Evolutionary conservation across 2,888 invertebrate genomes (phyloP).

Genomic region (Agriopis marginaria): DNA sequence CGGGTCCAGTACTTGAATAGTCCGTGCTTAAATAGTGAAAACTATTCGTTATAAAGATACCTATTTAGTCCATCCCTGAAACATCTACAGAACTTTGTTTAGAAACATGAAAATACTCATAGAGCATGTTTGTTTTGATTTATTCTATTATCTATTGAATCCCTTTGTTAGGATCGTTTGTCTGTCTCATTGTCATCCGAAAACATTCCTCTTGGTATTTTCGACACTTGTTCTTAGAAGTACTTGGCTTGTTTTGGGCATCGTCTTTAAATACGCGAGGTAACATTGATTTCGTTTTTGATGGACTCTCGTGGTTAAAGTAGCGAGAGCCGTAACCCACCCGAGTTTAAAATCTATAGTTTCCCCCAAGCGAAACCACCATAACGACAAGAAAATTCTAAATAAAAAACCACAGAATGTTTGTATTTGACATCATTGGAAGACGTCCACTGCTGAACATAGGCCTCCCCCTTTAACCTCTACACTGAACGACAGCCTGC

Average conservation of each 20-base stretch:
- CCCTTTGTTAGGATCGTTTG: slow-evolving; percentile 78
- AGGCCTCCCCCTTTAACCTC: too few species aligned
- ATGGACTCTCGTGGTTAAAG: background rate
- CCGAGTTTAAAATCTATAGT: too few species aligned
- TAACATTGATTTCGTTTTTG: slow-evolving; percentile 30
- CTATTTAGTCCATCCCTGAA: slow-evolving; percentile 1
- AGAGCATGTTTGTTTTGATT: slow-evolving; percentile 77
- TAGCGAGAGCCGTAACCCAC: too few species aligned
- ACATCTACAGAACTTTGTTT: slow-evolving; percentile 57
- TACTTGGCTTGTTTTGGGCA: slow-evolving; percentile 52
- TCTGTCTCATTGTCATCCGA: slow-evolving; percentile 71
- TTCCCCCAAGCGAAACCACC: too few species aligned
- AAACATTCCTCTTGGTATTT: slow-evolving; percentile 74
- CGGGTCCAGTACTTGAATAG: too few species aligned
- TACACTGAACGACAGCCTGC: too few species aligned
- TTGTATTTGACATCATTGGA: too few species aligned
- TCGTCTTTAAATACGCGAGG: slow-evolving; percentile 26
- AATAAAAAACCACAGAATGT: too few species aligned
- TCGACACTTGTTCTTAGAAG: slow-evolving; percentile 59
- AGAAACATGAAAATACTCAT: slow-evolving; percentile 67
- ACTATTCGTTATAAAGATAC: background rate
- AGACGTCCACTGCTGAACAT: too few species aligned
- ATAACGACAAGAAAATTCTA: too few species aligned
- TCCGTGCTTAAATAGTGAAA: too few species aligned
- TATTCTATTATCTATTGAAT: slow-evolving; percentile 78